Conservation (phyloP, 2,888 invertebrate species). For the Dasypolia templi region DNA sequence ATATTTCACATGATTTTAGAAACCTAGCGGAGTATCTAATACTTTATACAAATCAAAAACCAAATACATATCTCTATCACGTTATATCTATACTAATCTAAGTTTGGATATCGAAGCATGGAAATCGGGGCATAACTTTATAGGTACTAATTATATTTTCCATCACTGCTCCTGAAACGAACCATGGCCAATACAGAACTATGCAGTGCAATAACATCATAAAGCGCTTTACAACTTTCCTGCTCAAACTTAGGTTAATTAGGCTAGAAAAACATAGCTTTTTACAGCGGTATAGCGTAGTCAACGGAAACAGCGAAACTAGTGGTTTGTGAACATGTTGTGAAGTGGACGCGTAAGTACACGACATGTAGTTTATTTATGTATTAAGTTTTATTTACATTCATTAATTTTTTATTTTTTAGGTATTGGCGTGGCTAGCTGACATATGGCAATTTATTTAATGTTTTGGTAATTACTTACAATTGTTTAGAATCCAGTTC, state of each 20-base stretch:
- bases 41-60: background rate
- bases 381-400: no score
- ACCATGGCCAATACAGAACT: conserved; percentile 10
- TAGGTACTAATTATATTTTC: background rate
- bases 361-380: no score
- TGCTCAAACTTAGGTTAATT: conserved; percentile 35
- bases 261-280: conserved; percentile 45
- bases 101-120: background rate
- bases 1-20: background rate
- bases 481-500: no score
- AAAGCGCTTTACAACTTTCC: conserved; percentile 42
- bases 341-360: conserved; percentile 26
- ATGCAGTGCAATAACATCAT: conserved; percentile 19
- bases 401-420: no score
- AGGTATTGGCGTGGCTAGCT: no score
- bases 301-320: conserved; percentile 35
- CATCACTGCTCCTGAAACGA: background rate
- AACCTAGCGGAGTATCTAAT: background rate
- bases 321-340: conserved; percentile 26
- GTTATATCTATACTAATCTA: background rate
- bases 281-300: conserved; percentile 35
- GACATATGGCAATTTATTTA: no score
- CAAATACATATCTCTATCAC: no score
- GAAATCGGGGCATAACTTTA: background rate
- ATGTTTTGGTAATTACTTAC: no score